Percentiles rank a stretch among this genome's conserved stretches.
phyloP scores from a whole-genome alignment of 2,888 invertebrate species.

The Agrotis segetum region DNA sequence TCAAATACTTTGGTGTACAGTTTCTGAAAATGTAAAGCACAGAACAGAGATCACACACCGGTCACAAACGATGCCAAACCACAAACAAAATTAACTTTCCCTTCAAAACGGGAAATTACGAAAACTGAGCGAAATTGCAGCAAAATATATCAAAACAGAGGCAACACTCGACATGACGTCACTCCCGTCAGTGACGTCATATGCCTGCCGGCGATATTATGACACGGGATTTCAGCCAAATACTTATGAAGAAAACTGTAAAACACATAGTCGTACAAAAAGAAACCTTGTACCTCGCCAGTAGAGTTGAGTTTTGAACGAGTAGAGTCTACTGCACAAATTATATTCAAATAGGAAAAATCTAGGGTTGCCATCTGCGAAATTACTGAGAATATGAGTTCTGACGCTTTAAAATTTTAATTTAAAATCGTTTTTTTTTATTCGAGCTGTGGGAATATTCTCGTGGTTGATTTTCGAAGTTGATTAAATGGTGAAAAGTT shows the following conservation, averaged over 20 bases:
- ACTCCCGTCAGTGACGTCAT: slow-evolving; percentile 52
- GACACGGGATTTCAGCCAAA: slow-evolving; percentile 52
- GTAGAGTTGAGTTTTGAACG: slow-evolving; percentile 34
- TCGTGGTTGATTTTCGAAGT: slow-evolving; percentile 13
- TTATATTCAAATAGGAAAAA: slow-evolving; percentile 60
- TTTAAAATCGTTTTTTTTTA: slow-evolving; percentile 40
- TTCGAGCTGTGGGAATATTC: neutral
- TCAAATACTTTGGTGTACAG: neutral
- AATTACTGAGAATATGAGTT: slow-evolving; percentile 53
- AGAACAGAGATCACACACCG: neutral
- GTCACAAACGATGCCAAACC: slow-evolving; percentile 27
- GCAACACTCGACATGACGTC: slow-evolving; percentile 44
- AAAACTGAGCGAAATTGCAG: slow-evolving; percentile 26
- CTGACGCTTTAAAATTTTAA: slow-evolving; percentile 55
- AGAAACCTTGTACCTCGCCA: neutral
- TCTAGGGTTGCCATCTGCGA: slow-evolving; percentile 60
- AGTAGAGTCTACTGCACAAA: slow-evolving; percentile 33
- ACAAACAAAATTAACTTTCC: slow-evolving; percentile 25
- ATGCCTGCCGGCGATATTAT: slow-evolving; percentile 56
- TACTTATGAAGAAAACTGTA: slow-evolving; percentile 54
- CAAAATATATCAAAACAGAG: slow-evolving; percentile 49
- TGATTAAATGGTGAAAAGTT: slow-evolving; percentile 27
- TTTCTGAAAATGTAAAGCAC: neutral
- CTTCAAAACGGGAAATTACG: slow-evolving; percentile 27
- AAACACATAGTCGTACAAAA: slow-evolving; percentile 13